Percentiles rank a stretch among this genome's conserved stretches.
phyloP scores from a whole-genome alignment of 2,797 vertebrate species.

The Lepilemur ruficaudatus region DNA sequence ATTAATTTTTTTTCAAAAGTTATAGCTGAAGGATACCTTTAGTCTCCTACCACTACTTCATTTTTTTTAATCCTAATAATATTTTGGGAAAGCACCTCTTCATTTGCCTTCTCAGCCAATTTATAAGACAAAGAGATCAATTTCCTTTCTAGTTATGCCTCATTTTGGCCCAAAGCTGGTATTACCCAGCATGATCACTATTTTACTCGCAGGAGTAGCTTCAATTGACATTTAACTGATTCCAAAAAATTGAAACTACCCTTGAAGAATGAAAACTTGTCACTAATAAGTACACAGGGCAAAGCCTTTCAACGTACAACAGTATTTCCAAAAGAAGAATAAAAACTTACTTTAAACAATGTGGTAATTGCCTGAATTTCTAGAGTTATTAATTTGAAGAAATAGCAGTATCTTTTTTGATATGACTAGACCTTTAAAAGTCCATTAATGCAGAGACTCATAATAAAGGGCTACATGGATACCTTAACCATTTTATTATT shows the following conservation, averaged over 20 bases:
- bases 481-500: neutral
- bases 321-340: neutral
- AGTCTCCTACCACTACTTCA: neutral
- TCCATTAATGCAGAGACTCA: neutral
- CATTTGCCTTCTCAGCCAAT: constrained; percentile 27
- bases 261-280: constrained; percentile 36
- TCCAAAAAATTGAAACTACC: constrained; percentile 32
- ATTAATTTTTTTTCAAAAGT: neutral
- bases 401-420: neutral
- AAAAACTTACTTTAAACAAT: constrained; percentile 2
- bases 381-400: constrained; percentile 14
- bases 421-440: neutral
- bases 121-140: constrained; percentile 59
- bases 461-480: neutral
- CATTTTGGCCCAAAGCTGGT: constrained; percentile 31
- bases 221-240: constrained; percentile 53
- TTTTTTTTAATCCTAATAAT: constrained; percentile 13
- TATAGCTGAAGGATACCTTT: neutral
- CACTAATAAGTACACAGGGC: neutral
- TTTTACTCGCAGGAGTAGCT: constrained; percentile 50
- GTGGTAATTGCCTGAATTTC: neutral
- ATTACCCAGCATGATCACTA: constrained; percentile 20
- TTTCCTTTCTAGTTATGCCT: constrained; percentile 41
- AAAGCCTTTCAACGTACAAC: constrained; percentile 35
- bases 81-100: constrained; percentile 1